Evolutionary conservation across 2,888 invertebrate genomes (phyloP).

Genomic region (Drepanosiphum platanoidis): DNA sequence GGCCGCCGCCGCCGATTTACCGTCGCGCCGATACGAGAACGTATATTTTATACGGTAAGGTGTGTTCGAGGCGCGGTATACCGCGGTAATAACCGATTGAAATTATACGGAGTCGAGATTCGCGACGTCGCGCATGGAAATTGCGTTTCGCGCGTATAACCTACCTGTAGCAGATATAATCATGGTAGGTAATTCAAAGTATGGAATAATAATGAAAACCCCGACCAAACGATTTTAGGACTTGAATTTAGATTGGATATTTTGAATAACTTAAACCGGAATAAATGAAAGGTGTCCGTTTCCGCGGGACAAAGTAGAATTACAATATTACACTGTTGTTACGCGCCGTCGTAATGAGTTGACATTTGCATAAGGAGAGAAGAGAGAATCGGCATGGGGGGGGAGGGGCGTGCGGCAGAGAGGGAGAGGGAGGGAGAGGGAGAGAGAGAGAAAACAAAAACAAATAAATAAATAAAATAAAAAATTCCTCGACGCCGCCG

Average conservation of each 20-base stretch:
- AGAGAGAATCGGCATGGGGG: background rate
- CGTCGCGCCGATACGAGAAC: background rate
- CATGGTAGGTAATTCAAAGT: slow-evolving; percentile 7
- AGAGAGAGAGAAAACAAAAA: background rate
- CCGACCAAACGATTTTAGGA: slow-evolving; percentile 24
- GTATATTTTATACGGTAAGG: background rate
- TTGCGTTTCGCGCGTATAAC: background rate
- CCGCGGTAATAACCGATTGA: background rate
- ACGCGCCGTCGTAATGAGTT: background rate
- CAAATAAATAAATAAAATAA: no score
- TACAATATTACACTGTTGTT: slow-evolving; percentile 2
- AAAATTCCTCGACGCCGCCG: background rate
- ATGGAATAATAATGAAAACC: slow-evolving; percentile 28
- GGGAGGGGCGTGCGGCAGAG: background rate
- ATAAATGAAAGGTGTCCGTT: slow-evolving; percentile 11
- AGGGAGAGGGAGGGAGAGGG: background rate
- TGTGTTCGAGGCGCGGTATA: background rate
- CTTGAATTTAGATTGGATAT: slow-evolving; percentile 34
- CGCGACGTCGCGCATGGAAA: background rate
- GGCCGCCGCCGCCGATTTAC: background rate
- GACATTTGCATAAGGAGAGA: slow-evolving; percentile 3
- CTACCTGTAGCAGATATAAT: slow-evolving; percentile 3
- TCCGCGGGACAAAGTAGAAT: background rate
- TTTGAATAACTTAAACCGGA: slow-evolving; percentile 25
- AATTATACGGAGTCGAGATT: background rate